Percentiles rank a stretch among this genome's conserved stretches.
phyloP scores from a whole-genome alignment of 2,888 invertebrate species.

The Choristoneura rosaceana region DNA sequence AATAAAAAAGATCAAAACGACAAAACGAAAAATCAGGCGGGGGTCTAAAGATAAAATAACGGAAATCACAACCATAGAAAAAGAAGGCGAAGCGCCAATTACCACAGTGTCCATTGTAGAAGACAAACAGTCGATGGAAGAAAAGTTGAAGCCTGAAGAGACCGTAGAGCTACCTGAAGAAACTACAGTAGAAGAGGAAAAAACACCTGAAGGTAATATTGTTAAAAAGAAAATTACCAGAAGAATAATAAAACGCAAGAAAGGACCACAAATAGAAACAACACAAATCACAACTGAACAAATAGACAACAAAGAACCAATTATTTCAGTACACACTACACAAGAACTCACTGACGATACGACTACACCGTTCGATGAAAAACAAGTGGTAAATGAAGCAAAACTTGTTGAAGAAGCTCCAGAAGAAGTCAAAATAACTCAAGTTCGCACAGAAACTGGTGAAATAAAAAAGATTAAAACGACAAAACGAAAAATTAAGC shows the following conservation, averaged over 20 bases:
- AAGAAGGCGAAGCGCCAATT: constrained; percentile 56
- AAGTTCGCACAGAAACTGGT: constrained; percentile 32
- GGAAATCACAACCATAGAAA: constrained; percentile 29
- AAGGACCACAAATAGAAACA: constrained; percentile 45
- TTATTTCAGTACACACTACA: constrained; percentile 52
- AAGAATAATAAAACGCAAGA: constrained; percentile 13
- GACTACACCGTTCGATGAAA: constrained; percentile 51
- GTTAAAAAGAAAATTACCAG: constrained; percentile 49
- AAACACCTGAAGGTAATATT: constrained; percentile 49
- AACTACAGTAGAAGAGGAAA: neutral
- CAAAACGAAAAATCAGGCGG: constrained; percentile 35
- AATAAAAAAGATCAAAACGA: constrained; percentile 35
- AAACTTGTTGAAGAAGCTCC: constrained; percentile 20
- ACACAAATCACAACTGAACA: constrained; percentile 48
- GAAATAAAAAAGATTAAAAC: constrained; percentile 49
- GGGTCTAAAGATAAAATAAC: constrained; percentile 56
- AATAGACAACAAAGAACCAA: constrained; percentile 56
- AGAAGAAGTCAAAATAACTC: constrained; percentile 42
- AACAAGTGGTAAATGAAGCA: constrained; percentile 15
- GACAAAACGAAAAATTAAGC: constrained; percentile 33
- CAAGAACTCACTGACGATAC: constrained; percentile 57
- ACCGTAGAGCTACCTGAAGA: constrained; percentile 56
- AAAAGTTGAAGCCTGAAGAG: constrained; percentile 44
- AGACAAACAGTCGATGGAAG: constrained; percentile 39
- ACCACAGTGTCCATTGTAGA: constrained; percentile 45